Percentiles rank a stretch among this genome's conserved stretches.
phyloP scores from a whole-genome alignment of 1,140 invertebrate species.

The Drosophila fuyamai region DNA sequence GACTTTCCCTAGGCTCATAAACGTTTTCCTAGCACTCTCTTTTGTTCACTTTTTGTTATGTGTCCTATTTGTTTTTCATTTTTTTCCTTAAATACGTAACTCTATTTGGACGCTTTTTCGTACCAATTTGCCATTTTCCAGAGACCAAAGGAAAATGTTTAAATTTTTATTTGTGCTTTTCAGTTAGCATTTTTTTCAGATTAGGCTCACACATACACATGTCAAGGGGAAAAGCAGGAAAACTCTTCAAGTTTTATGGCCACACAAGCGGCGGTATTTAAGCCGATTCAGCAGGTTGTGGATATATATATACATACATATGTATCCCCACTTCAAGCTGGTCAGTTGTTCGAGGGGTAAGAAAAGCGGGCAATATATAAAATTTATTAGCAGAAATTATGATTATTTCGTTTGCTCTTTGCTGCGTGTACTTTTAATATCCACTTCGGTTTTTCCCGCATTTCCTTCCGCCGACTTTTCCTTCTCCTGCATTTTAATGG shows the following conservation, averaged over 20 bases:
- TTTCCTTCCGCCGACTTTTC: constrained; percentile 9
- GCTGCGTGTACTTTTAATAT: constrained; percentile 79
- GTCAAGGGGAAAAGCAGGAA: background rate
- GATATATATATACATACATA: constrained; percentile 13
- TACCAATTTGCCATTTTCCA: constrained; percentile 24
- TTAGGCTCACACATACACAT: constrained; percentile 11
- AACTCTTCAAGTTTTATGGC: constrained; percentile 72
- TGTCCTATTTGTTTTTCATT: constrained; percentile 3
- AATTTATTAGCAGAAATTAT: constrained; percentile 84
- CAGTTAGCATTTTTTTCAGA: constrained; percentile 26
- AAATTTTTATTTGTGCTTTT: constrained; percentile 32
- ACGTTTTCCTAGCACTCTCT: background rate
- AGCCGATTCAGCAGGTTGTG: constrained; percentile 59
- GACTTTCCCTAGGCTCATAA: too few relatives aligned
- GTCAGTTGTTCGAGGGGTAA: constrained; percentile 15
- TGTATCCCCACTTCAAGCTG: constrained; percentile 4
- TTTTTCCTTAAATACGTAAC: constrained; percentile 6
- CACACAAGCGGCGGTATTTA: constrained; percentile 66
- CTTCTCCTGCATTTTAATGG: constrained; percentile 75
- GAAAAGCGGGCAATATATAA: constrained; percentile 66
- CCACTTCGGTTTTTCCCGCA: constrained; percentile 49
- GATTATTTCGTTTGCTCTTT: constrained; percentile 78
- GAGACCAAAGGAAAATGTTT: constrained; percentile 42
- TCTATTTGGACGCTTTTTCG: constrained; percentile 43
- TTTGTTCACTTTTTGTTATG: background rate